phyloP scores from a whole-genome alignment of 2,888 invertebrate genomes.

The Napeogenes sylphis region DNA sequence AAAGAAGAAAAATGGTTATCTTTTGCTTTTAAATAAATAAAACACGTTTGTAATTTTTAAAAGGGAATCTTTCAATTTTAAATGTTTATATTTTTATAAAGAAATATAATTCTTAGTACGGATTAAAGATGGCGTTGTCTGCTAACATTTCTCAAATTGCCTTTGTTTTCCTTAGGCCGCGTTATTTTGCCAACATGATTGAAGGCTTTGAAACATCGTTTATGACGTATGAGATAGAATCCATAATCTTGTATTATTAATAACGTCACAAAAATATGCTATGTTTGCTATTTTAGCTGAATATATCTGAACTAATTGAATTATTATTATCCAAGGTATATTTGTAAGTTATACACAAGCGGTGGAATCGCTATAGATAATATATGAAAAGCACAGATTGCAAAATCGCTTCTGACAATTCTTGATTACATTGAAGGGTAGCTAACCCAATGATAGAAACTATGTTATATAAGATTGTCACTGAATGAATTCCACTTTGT shows the following conservation, averaged over 20 bases:
- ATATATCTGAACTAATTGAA: too few species aligned
- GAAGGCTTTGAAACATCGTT: slow-evolving; percentile 20
- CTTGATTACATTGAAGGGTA: neutral
- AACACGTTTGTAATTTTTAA: too few species aligned
- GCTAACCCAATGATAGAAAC: neutral
- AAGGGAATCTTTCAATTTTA: slow-evolving; percentile 17
- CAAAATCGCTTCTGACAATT: neutral
- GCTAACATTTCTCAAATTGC: slow-evolving; percentile 39
- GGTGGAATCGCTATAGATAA: too few species aligned
- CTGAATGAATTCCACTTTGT: slow-evolving; percentile 1
- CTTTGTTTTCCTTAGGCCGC: slow-evolving; percentile 27
- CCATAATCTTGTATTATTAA: too few species aligned
- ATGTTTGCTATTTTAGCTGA: too few species aligned
- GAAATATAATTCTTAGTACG: slow-evolving; percentile 38
- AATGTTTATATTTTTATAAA: slow-evolving; percentile 31
- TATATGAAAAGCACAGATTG: too few species aligned
- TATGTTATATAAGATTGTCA: slow-evolving; percentile 2
- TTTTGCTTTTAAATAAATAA: too few species aligned
- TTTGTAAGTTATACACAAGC: too few species aligned
- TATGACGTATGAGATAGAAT: slow-evolving; percentile 12
- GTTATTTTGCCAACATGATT: slow-evolving; percentile 29
- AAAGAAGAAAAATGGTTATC: too few species aligned
- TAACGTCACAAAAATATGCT: too few species aligned
- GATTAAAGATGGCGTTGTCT: slow-evolving; percentile 39
- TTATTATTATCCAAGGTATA: too few species aligned